A percentile compares a stretch with the other conserved stretches of the same genome.
These are phyloP conservation scores for Mactra quadrangularis DNA, from an alignment of 1,140 invertebrate genomes.

Conservation along the genomic window DNA sequence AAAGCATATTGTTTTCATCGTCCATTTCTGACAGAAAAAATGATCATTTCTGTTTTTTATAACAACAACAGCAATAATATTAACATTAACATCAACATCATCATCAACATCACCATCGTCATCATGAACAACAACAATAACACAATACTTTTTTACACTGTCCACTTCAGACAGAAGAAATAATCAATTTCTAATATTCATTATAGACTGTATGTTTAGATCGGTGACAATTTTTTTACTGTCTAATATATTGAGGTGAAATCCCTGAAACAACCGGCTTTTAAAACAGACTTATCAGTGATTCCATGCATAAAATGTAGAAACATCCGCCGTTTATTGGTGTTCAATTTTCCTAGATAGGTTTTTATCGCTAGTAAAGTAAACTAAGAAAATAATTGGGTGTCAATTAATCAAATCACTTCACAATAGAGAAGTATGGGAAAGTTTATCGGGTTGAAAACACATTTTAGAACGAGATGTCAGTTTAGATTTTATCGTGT, in stretches of 20 bases:
- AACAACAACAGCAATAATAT: neutral
- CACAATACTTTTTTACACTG: neutral
- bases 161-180: conserved; percentile 25
- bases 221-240: conserved; percentile 29
- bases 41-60: no score
- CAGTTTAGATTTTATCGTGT: conserved; percentile 41
- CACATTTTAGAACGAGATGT: conserved; percentile 5
- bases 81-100: neutral
- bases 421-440: conserved; percentile 36
- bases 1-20: neutral
- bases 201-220: conserved; percentile 5
- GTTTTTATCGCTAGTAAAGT: conserved; percentile 54
- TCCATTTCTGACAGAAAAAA: no score
- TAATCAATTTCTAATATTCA: conserved; percentile 52
- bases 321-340: conserved; percentile 54
- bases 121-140: neutral
- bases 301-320: conserved; percentile 52
- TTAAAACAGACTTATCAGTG: conserved; percentile 37
- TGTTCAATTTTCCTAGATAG: conserved; percentile 50
- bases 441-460: conserved; percentile 23
- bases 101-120: neutral
- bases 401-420: conserved; percentile 51
- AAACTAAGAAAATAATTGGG: conserved; percentile 56
- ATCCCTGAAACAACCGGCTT: conserved; percentile 19
- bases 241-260: conserved; percentile 4